phyloP scores from a whole-genome alignment of 1,140 invertebrate species.

The Apocrypta bakeri region DNA sequence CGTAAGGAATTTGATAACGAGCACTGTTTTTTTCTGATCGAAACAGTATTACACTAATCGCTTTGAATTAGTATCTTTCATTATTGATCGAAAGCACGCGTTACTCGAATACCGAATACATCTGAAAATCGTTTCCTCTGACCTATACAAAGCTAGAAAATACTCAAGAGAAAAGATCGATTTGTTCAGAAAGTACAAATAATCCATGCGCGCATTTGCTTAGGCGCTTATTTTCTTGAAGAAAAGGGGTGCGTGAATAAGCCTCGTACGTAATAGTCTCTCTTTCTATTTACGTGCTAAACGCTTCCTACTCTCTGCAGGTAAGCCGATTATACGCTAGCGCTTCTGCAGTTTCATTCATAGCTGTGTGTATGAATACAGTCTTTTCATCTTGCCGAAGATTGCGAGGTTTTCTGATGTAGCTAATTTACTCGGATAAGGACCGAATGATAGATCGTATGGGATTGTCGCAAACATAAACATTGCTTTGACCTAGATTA shows the following conservation, averaged over 20 bases:
- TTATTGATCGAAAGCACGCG: no score
- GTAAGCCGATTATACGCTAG: constrained; percentile 28
- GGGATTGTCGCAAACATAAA: neutral
- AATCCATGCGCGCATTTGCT: neutral
- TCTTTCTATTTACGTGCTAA: neutral
- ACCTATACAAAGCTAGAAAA: neutral
- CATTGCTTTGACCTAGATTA: neutral
- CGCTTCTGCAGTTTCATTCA: neutral
- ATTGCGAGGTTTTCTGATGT: neutral
- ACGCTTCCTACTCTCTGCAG: constrained; percentile 10
- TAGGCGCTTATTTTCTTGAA: no score
- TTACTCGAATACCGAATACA: no score
- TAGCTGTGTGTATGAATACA: neutral
- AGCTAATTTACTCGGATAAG: neutral
- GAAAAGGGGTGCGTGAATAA: neutral
- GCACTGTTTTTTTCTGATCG: no score
- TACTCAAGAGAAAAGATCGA: neutral
- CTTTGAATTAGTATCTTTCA: neutral
- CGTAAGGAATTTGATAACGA: neutral
- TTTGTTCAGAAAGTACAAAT: no score
- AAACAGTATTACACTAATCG: neutral
- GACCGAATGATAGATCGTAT: neutral
- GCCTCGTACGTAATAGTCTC: neutral
- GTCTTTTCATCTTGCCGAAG: neutral
- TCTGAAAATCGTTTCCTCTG: no score